phyloP scores from a whole-genome alignment of 2,888 invertebrate genomes.

The Drosophila nigricruria region DNA sequence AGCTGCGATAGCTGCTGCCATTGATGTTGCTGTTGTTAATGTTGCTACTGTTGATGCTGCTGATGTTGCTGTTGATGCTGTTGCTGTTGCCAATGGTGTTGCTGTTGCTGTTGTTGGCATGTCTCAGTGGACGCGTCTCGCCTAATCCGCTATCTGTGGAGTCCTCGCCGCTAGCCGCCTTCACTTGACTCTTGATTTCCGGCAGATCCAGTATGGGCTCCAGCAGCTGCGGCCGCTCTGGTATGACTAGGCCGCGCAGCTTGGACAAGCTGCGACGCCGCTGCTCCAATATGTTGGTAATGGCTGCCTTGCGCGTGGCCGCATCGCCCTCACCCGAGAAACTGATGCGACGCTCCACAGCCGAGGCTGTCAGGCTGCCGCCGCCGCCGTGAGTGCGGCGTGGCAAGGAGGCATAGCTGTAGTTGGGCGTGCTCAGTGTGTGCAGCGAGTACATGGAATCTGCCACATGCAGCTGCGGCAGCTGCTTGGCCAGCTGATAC shows the following conservation, averaged over 20 bases:
- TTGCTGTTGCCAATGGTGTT: neutral
- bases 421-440: constrained; percentile 75
- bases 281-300: constrained; percentile 92
- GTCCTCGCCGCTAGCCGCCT: constrained; percentile 83
- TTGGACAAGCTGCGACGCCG: constrained; percentile 93
- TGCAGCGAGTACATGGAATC: constrained; percentile 84
- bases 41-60: neutral
- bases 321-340: constrained; percentile 84
- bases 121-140: constrained; percentile 59
- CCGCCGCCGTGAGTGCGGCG: constrained; percentile 59
- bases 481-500: constrained; percentile 81
- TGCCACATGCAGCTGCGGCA: constrained; percentile 80
- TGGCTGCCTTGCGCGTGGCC: constrained; percentile 87
- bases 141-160: constrained; percentile 80
- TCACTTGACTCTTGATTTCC: constrained; percentile 91
- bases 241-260: constrained; percentile 94
- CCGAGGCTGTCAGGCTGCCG: constrained; percentile 75
- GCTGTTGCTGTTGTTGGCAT: constrained; percentile 6
- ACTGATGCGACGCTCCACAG: constrained; percentile 84
- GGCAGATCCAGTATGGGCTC: constrained; percentile 91
- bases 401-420: constrained; percentile 58
- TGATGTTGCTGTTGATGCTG: neutral
- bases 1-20: constrained; percentile 77
- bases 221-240: constrained; percentile 88
- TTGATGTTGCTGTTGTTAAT: neutral